Evolutionary conservation across 1,140 invertebrate genomes (phyloP), one percentile per base, ranked within the genome.

Genomic region (Homarus americanus): DNA sequence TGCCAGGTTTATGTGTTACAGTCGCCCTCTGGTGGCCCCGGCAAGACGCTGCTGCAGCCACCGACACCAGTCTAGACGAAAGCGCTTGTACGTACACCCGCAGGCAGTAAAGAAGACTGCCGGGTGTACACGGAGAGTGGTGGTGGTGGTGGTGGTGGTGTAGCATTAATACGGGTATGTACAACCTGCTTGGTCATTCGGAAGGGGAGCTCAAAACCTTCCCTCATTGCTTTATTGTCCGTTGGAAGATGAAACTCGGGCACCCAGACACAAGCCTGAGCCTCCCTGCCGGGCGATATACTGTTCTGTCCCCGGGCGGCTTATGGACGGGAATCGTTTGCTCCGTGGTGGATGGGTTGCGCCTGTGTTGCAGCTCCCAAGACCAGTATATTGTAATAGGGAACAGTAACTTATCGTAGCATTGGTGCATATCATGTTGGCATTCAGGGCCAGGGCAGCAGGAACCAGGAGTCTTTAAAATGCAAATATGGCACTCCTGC

Each of bases 351-450:
- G 12, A 20, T 12, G 24, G 82, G 28, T 66, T 63, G 15, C 53
- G 53, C 58, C 82, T 36, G 10, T 69, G 12, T 24, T 66, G 34
- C 24, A 17, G 28, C 82, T 34, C 36, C 80, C 63, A 38, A 63
- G 79, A 49, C 88, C 88, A 90, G 88, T 90, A 90, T 90, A 90
- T 90, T 90, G 88, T 90, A 90, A 90, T 90, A 90, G 88, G 88
- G 88, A 90, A 90, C 80, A 90, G 88, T 90, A 90, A 90, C 80
- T 90, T 90, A 90, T 90, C 80, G 88, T 78, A 90, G 80, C 73
- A 90, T 83, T 83, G 88, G 88, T 76, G 88, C 88, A 90, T 90
- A 90, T 90, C 88, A 90, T 90, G 87, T 89, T 89, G 87, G 87
- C 87, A 82, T 89, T 82, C 87, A 82, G 66, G 87, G 69, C 78